Conservation (phyloP, 2,113 vertebrate species). For the Pteronura brasiliensis region DNA sequence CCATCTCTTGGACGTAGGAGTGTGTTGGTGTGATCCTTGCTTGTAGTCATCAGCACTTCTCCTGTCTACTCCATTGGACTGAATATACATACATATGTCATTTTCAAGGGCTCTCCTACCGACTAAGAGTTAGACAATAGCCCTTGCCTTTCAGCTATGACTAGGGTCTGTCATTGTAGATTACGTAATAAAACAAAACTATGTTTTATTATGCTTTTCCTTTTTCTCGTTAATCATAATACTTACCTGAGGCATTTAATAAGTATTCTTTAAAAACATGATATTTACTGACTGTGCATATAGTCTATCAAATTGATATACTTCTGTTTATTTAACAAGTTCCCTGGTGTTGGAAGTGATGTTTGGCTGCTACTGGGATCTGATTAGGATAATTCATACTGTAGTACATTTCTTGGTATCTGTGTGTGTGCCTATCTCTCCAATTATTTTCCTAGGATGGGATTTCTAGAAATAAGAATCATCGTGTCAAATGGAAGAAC, state of each 20-base stretch:
- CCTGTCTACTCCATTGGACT: not conserved
- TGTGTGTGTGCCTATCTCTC: not conserved
- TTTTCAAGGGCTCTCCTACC: not conserved
- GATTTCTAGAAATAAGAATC: not conserved
- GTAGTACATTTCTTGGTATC: not conserved
- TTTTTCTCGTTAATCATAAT: conserved; percentile 27
- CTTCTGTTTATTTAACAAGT: not conserved
- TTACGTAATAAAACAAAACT: conserved; percentile 9
- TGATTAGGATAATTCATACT: not conserved
- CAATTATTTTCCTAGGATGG: not conserved
- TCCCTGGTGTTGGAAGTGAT: not conserved
- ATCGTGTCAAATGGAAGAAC: not conserved
- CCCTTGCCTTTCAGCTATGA: not conserved
- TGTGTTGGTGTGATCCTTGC: not conserved
- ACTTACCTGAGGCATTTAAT: not conserved
- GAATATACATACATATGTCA: not conserved
- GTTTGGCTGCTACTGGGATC: not conserved
- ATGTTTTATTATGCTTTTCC: not conserved
- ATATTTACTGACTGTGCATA: not conserved
- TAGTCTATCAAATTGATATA: not conserved
- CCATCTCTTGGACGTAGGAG: not conserved
- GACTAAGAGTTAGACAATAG: not conserved
- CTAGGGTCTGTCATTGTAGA: not conserved
- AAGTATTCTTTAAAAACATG: conserved; percentile 1
- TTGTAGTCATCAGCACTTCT: not conserved